These are phyloP conservation scores for Anhinga rufa DNA, from an alignment of 2,113 vertebrate species.

Conservation along the genomic window DNA sequence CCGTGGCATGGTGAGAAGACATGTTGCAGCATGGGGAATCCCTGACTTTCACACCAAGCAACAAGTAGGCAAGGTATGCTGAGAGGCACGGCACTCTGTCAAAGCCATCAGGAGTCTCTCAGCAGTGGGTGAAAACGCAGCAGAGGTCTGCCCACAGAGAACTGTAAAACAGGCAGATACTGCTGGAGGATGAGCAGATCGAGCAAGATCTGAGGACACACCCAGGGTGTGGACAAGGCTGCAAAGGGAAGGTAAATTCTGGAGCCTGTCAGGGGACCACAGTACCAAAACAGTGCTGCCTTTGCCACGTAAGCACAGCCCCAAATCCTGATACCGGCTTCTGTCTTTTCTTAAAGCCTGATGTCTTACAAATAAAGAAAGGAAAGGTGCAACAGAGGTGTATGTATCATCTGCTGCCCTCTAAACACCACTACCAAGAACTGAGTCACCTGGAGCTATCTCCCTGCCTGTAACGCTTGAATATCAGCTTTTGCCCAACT, in stretches of 20 bases:
- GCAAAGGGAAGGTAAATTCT: not conserved
- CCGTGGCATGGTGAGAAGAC: not conserved
- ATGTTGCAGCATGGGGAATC: not conserved
- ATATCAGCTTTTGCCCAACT: not conserved
- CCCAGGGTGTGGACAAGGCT: not conserved
- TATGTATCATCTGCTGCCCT: not conserved
- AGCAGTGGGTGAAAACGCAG: not conserved
- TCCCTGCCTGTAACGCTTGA: not conserved
- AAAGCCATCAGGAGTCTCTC: not conserved
- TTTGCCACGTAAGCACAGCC: not conserved
- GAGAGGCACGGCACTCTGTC: rapidly evolving
- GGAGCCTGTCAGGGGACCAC: not conserved
- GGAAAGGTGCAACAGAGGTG: not conserved
- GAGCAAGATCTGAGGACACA: not conserved
- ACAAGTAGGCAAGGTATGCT: not conserved
- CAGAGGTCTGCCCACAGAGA: not conserved
- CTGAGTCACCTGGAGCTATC: not conserved
- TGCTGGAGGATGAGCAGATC: not conserved
- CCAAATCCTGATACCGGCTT: not conserved
- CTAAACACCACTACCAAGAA: not conserved
- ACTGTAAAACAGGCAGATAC: not conserved
- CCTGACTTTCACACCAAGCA: not conserved
- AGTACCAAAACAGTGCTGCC: not conserved
- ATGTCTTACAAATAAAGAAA: not conserved
- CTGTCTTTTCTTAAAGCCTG: not conserved